Conservation (phyloP, 2,797 vertebrate genomes). For the Sebastiscus albofasciatus region DNA sequence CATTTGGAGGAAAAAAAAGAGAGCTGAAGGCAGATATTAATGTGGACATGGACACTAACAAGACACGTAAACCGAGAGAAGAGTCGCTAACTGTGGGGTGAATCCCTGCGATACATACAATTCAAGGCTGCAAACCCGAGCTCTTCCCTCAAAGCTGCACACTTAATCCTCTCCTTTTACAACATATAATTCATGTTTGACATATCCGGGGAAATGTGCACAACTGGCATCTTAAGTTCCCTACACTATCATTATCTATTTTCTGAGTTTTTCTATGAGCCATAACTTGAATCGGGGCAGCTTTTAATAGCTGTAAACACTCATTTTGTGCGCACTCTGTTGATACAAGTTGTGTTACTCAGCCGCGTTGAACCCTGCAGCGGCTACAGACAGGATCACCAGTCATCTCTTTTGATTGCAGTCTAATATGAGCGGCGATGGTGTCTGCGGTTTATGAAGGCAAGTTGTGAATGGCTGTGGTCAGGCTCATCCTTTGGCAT, state of each 20-base stretch:
- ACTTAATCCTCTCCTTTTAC: slow-evolving; percentile 68
- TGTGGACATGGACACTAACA: slow-evolving; percentile 48
- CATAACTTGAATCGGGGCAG: slow-evolving; percentile 51
- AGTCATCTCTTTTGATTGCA: slow-evolving; percentile 30
- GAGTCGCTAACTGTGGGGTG: slow-evolving; percentile 15
- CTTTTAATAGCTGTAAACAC: slow-evolving; percentile 66
- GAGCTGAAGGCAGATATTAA: slow-evolving; percentile 45
- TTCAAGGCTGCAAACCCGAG: slow-evolving; percentile 38
- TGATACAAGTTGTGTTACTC: slow-evolving; percentile 55
- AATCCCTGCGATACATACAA: slow-evolving; percentile 41
- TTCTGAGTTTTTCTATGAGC: slow-evolving; percentile 57
- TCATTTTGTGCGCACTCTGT: slow-evolving; percentile 51
- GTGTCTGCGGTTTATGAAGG: slow-evolving; percentile 46
- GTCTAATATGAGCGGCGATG: slow-evolving; percentile 7
- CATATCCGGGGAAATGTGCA: slow-evolving; percentile 74
- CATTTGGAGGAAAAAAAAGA: slow-evolving; percentile 22
- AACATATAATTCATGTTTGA: slow-evolving; percentile 77
- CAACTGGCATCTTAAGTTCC: slow-evolving; percentile 52
- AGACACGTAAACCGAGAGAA: slow-evolving; percentile 39
- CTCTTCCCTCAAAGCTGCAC: slow-evolving; percentile 45
- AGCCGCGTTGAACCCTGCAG: slow-evolving; percentile 20
- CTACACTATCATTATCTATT: slow-evolving; percentile 71
- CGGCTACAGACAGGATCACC: slow-evolving; percentile 27
- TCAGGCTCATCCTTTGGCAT: slow-evolving; percentile 37
- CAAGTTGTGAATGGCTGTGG: slow-evolving; percentile 59